A percentile compares a stretch with the other conserved stretches of the same genome.
These are phyloP conservation scores for Cacatua alba DNA, from an alignment of 2,113 vertebrate species.

Conservation along the genomic window DNA sequence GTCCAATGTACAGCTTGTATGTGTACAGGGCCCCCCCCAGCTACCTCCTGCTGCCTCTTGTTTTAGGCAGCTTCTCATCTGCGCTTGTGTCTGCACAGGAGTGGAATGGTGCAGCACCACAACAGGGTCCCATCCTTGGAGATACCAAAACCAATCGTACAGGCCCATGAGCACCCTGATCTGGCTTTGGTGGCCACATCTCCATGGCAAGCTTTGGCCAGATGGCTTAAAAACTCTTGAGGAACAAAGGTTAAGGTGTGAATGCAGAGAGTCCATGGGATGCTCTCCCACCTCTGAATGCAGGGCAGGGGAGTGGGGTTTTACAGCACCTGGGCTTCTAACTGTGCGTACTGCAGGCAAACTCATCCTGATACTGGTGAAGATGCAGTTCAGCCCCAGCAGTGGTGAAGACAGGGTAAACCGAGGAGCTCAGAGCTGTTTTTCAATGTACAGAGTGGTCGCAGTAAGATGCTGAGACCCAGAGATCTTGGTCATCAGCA, in stretches of 20 bases:
- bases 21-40: background rate
- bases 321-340: background rate
- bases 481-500: background rate
- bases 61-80: fast-evolving
- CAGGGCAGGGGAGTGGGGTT: background rate
- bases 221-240: background rate
- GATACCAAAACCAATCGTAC: background rate
- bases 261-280: background rate
- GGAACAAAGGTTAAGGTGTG: background rate
- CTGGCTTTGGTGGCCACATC: background rate
- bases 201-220: background rate
- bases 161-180: background rate
- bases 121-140: background rate
- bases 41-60: background rate
- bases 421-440: background rate
- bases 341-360: background rate
- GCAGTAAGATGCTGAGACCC: background rate
- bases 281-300: background rate
- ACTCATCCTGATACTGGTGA: fast-evolving
- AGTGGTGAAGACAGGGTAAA: background rate
- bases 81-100: background rate
- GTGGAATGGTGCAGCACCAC: background rate
- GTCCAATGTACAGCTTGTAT: background rate
- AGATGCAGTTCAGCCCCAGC: background rate
- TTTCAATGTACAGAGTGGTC: background rate